phyloP scores from a whole-genome alignment of 2,888 invertebrate genomes.

The Lasioglossum calceatum region DNA sequence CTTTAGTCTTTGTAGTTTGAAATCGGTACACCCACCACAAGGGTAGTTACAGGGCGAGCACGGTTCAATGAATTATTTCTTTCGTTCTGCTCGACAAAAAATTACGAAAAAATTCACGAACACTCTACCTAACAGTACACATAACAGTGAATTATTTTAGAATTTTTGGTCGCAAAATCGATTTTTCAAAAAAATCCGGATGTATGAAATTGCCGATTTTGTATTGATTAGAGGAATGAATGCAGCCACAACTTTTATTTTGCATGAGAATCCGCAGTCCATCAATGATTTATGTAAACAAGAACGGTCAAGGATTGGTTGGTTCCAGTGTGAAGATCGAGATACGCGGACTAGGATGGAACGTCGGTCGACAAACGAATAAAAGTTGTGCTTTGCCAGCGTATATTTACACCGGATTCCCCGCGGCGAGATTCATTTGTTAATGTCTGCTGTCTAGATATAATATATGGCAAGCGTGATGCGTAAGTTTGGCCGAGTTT shows the following conservation, averaged over 20 bases:
- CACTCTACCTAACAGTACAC: too few relatives aligned
- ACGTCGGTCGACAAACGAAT: not conserved
- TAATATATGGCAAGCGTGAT: slow-evolving; percentile 35
- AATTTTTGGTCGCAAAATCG: too few relatives aligned
- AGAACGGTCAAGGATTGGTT: not conserved
- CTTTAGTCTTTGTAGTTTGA: too few relatives aligned
- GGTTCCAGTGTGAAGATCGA: not conserved
- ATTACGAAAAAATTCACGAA: too few relatives aligned
- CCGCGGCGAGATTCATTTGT: slow-evolving; percentile 41
- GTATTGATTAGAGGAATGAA: not conserved
- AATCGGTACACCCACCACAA: too few relatives aligned
- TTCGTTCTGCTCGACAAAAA: too few relatives aligned
- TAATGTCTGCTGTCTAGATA: slow-evolving; percentile 40
- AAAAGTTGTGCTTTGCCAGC: slow-evolving; percentile 19
- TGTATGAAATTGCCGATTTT: too few relatives aligned
- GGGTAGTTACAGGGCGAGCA: too few relatives aligned
- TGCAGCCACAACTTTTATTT: not conserved
- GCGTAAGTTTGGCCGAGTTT: slow-evolving; percentile 68
- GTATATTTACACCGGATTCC: slow-evolving; percentile 18
- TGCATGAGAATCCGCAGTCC: not conserved
- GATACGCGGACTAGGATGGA: not conserved
- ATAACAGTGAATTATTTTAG: too few relatives aligned
- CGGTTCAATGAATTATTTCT: too few relatives aligned
- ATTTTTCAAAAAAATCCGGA: too few relatives aligned
- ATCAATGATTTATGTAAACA: not conserved